Percentiles rank a stretch among this genome's conserved stretches.
These are phyloP conservation scores for Helicolenus hilgendorfi DNA, from an alignment of 2,797 vertebrate species.

Conservation along the genomic window DNA sequence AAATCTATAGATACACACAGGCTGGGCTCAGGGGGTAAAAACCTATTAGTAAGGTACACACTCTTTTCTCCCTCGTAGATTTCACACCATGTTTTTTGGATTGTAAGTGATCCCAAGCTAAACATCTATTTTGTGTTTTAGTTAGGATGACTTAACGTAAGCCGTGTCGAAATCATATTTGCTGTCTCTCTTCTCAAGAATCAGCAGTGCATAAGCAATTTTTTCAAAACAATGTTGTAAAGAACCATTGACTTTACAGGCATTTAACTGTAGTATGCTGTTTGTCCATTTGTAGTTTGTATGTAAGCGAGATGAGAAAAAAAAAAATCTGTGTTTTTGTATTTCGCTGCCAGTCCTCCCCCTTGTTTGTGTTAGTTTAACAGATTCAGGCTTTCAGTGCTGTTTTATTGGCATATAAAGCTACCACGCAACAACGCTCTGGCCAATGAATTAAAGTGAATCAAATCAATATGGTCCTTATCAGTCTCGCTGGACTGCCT, in stretches of 20 bases:
- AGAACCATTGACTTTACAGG: constrained; percentile 17
- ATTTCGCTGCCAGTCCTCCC: constrained; percentile 21
- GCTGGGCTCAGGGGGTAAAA: constrained; percentile 32
- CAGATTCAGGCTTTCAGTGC: constrained; percentile 26
- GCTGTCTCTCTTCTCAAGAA: constrained; percentile 20
- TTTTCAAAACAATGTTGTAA: constrained; percentile 7
- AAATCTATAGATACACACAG: constrained; percentile 55
- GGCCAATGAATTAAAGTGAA: constrained; percentile 58
- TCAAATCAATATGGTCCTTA: constrained; percentile 68
- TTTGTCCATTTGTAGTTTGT: constrained; percentile 35
- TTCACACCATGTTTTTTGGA: constrained; percentile 48
- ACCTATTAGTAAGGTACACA: constrained; percentile 61
- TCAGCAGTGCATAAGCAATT: constrained; percentile 8
- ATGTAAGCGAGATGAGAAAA: not conserved
- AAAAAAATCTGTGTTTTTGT: constrained; percentile 6
- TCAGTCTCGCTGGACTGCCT: constrained; percentile 64
- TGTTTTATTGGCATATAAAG: constrained; percentile 50
- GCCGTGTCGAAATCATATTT: constrained; percentile 35
- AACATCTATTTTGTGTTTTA: constrained; percentile 66
- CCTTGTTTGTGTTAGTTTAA: constrained; percentile 50
- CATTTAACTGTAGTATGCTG: constrained; percentile 16
- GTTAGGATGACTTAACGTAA: constrained; percentile 49
- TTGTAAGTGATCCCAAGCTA: constrained; percentile 60
- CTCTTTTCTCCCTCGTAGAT: constrained; percentile 22
- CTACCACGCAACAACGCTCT: not conserved